Conservation (phyloP, 2,113 vertebrate genomes). For the Lophius piscatorius region DNA sequence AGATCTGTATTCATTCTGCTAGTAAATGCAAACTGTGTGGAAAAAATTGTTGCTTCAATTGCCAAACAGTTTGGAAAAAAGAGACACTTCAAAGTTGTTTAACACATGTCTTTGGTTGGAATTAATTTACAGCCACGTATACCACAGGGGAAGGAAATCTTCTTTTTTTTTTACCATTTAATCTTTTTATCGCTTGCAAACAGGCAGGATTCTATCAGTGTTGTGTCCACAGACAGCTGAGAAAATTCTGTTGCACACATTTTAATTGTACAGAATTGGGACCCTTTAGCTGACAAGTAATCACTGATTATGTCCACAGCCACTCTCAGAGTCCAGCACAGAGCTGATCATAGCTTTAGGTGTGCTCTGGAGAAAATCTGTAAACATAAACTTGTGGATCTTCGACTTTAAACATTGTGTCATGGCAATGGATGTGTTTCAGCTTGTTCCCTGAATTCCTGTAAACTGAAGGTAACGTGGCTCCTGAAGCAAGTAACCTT, state of each 20-base stretch:
- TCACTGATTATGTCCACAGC: conserved; percentile 7
- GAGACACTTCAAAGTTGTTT: no score
- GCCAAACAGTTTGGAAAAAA: no score
- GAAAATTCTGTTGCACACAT: conserved; percentile 2
- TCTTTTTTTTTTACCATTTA: conserved; percentile 42
- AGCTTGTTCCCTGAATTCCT: conserved; percentile 6
- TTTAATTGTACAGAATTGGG: not conserved
- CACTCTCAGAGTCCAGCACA: conserved; percentile 1
- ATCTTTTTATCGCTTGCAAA: conserved; percentile 19
- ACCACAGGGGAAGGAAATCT: conserved; percentile 40
- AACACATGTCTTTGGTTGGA: conserved; percentile 32
- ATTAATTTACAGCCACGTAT: conserved; percentile 35
- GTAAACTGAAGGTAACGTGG: not conserved
- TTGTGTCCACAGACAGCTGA: not conserved
- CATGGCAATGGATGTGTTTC: conserved; percentile 1
- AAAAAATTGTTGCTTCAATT: conserved; percentile 16
- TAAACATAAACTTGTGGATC: conserved; percentile 8
- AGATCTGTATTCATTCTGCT: conserved; percentile 26
- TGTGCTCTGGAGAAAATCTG: conserved; percentile 31
- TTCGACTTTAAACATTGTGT: conserved; percentile 9
- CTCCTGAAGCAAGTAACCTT: conserved; percentile 2
- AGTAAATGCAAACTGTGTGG: conserved; percentile 21
- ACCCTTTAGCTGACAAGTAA: conserved; percentile 1
- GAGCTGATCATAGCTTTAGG: conserved; percentile 2
- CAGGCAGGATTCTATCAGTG: conserved; percentile 4